These are phyloP conservation scores for Cepaea hortensis DNA, from an alignment of 2,888 invertebrate species.

Conservation along the genomic window DNA sequence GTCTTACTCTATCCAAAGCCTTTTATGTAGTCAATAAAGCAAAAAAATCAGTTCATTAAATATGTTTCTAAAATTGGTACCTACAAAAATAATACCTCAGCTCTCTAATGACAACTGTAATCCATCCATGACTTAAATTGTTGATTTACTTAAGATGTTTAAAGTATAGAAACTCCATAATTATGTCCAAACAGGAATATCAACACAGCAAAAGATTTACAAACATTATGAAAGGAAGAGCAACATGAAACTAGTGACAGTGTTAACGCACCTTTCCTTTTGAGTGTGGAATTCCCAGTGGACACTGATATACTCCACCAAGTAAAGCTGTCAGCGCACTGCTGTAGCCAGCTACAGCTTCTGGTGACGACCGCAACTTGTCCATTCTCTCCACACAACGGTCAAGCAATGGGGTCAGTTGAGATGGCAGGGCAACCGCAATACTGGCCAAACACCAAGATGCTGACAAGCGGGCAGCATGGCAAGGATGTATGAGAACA, in stretches of 20 bases:
- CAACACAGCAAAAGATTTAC: background rate
- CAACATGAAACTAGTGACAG: background rate
- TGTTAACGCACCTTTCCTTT: constrained; percentile 87
- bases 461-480: constrained; percentile 93
- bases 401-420: constrained; percentile 94
- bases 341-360: constrained; percentile 86
- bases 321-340: constrained; percentile 94
- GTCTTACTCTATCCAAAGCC: no score
- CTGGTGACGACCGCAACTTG: constrained; percentile 88
- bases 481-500: constrained; percentile 94
- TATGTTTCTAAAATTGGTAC: no score
- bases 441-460: constrained; percentile 95
- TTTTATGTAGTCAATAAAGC: no score
- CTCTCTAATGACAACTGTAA: no score
- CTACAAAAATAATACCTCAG: no score
- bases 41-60: no score
- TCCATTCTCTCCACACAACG: constrained; percentile 77
- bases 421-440: constrained; percentile 94
- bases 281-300: constrained; percentile 90
- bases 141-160: background rate
- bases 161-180: background rate
- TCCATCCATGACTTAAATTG: no score
- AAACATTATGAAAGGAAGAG: background rate
- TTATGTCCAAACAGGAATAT: background rate
- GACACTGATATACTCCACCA: constrained; percentile 86